Conservation (phyloP, 1,140 invertebrate species). For the Leptinotarsa undecemlineata region DNA sequence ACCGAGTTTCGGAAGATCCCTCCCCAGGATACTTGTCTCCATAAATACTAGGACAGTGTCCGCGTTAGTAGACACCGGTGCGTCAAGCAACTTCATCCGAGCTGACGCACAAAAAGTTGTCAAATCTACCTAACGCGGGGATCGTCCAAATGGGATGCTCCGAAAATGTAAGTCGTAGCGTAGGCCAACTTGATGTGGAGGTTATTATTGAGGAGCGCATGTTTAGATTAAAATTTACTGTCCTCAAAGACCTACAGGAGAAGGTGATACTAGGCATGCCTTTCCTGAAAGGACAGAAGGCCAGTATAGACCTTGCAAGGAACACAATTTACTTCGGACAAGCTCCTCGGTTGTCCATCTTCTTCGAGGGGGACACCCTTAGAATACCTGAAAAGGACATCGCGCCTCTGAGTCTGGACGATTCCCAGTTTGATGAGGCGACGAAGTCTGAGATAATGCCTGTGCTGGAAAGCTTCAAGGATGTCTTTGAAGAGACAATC, state of each 20-base stretch:
- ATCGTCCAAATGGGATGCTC: background rate
- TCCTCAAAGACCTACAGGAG: background rate
- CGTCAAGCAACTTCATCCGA: background rate
- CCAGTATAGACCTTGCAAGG: background rate
- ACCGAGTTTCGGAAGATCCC: too few species aligned
- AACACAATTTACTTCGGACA: background rate
- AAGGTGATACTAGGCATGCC: background rate
- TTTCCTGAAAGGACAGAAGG: background rate
- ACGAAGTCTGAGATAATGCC: background rate
- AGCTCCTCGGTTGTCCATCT: background rate
- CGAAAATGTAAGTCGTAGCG: background rate
- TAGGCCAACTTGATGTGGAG: background rate
- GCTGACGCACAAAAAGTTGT: background rate
- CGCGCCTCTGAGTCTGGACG: background rate
- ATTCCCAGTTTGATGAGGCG: background rate
- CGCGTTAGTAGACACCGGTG: background rate
- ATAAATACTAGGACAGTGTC: background rate
- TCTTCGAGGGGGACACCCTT: background rate
- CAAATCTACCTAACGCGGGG: background rate
- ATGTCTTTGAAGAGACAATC: background rate
- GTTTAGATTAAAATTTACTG: background rate
- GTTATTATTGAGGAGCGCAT: fast-evolving
- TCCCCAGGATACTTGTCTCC: too few species aligned
- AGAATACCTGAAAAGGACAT: background rate
- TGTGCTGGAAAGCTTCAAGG: background rate